Conservation (phyloP, 2,888 invertebrate species). For the Tipula vernalis region DNA sequence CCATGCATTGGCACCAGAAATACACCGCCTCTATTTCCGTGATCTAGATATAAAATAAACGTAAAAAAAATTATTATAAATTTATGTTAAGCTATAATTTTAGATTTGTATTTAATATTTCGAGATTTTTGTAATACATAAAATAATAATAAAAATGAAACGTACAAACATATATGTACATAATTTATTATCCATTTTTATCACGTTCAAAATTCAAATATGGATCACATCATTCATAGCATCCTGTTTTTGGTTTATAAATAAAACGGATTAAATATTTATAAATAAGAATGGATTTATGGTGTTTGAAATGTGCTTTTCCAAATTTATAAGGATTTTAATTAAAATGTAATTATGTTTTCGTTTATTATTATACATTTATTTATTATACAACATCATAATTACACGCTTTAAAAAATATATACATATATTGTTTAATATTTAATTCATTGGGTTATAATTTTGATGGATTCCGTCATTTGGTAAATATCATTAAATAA, state of each 20-base stretch:
- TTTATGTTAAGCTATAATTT: not conserved
- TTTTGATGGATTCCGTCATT: too few species aligned
- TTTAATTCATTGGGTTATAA: not conserved
- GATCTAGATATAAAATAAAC: slow-evolving; percentile 26
- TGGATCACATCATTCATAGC: not conserved
- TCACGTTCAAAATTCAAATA: not conserved
- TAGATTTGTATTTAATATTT: too few species aligned
- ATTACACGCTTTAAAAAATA: not conserved
- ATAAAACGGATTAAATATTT: not conserved
- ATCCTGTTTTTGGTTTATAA: not conserved
- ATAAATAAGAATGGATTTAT: not conserved
- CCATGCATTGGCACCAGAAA: slow-evolving; percentile 80
- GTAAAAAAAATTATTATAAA: not conserved
- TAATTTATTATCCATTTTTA: not conserved
- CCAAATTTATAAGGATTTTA: not conserved
- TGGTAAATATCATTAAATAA: too few species aligned
- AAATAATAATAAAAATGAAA: not conserved
- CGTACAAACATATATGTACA: not conserved
- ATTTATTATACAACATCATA: not conserved
- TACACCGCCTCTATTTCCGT: slow-evolving; percentile 39
- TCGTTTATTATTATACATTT: not conserved
- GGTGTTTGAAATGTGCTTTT: not conserved
- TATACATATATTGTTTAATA: not conserved
- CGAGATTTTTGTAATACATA: too few species aligned
- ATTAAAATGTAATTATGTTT: not conserved